Evolutionary conservation across 2,888 invertebrate species (phyloP).

Genomic region (Athripsodes cinereus): DNA sequence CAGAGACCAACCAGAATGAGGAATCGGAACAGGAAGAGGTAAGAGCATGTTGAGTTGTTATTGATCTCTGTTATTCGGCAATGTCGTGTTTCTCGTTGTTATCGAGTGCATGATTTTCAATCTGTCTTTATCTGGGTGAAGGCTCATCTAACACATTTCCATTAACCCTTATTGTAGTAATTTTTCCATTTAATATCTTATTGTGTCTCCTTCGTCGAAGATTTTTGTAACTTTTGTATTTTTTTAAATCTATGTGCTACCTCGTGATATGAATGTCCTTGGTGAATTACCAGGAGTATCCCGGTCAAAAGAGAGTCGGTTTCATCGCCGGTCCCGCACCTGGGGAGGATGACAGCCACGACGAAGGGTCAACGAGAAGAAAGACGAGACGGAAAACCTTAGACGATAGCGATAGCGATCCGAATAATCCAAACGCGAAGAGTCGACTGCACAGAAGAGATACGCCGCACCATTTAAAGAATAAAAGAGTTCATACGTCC

Average conservation of each 20-base stretch:
- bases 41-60: neutral
- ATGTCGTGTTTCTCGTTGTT: neutral
- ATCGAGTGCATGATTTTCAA: neutral
- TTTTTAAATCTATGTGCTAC: neutral
- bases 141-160: neutral
- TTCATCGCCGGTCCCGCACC: constrained; percentile 29
- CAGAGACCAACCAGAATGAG: constrained; percentile 23
- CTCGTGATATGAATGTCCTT: neutral
- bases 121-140: neutral
- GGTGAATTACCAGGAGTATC: constrained; percentile 17
- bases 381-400: constrained; percentile 11
- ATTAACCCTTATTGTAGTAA: neutral
- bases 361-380: constrained; percentile 30
- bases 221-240: neutral
- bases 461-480: constrained; percentile 98
- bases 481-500: constrained; percentile 74
- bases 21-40: constrained; percentile 26
- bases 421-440: constrained; percentile 47
- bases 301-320: constrained; percentile 24
- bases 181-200: neutral
- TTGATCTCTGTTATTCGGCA: neutral
- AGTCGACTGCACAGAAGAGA: constrained; percentile 82
- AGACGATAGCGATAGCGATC: constrained; percentile 31
- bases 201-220: neutral
- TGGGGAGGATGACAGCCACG: constrained; percentile 36